Conservation (phyloP, 2,888 invertebrate genomes). For the Drosophila austrosaltans region DNA sequence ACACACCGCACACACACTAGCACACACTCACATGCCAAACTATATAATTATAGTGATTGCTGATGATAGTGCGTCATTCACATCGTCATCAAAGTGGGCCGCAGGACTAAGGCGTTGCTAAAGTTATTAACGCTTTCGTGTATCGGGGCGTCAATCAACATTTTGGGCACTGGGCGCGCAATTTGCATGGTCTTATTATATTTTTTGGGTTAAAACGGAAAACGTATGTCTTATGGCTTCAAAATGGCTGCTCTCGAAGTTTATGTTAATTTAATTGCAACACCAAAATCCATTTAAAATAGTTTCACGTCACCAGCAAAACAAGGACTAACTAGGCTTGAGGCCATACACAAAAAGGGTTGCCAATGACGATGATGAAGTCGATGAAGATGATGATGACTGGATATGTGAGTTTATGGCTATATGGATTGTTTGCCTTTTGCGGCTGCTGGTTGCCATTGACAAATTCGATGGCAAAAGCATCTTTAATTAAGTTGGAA, state of each 20-base stretch:
- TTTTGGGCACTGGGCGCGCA: slow-evolving; percentile 49
- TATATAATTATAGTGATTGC: slow-evolving; percentile 65
- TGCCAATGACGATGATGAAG: slow-evolving; percentile 55
- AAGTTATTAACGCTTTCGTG: slow-evolving; percentile 77
- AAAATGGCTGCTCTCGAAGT: slow-evolving; percentile 55
- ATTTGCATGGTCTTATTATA: slow-evolving; percentile 48
- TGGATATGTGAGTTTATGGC: slow-evolving; percentile 10
- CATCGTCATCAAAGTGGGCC: slow-evolving; percentile 57
- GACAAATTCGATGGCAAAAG: slow-evolving; percentile 60
- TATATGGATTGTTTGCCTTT: slow-evolving; percentile 51
- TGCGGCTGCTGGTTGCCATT: slow-evolving; percentile 67
- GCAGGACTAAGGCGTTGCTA: slow-evolving; percentile 73
- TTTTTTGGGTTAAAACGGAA: slow-evolving; percentile 64
- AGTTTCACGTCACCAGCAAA: slow-evolving; percentile 67
- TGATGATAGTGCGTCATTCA: slow-evolving; percentile 66
- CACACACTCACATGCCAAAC: slow-evolving; percentile 34
- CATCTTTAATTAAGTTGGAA: slow-evolving; percentile 69
- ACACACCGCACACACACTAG: slow-evolving; percentile 34
- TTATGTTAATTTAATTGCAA: slow-evolving; percentile 78
- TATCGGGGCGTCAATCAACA: slow-evolving; percentile 72
- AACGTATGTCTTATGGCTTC: slow-evolving; percentile 35
- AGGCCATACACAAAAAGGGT: slow-evolving; percentile 39
- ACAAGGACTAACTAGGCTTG: slow-evolving; percentile 18
- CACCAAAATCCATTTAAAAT: slow-evolving; percentile 72
- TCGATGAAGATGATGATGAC: slow-evolving; percentile 44